phyloP scores from a whole-genome alignment of 2,113 vertebrate genomes.

The Paratilapia polleni region DNA sequence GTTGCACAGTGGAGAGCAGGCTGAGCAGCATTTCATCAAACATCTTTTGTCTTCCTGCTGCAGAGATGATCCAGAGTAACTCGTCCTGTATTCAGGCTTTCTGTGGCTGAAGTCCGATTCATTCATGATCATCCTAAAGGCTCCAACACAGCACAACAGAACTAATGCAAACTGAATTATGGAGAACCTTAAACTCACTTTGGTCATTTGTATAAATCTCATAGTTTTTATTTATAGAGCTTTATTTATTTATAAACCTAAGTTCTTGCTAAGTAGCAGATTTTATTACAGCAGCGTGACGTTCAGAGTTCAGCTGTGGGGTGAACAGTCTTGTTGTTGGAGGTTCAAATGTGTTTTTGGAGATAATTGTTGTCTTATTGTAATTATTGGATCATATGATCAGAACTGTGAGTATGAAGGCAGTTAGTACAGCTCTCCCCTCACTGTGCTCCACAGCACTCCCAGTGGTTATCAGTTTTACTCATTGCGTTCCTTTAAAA shows the following conservation, averaged over 20 bases:
- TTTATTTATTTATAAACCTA: background rate
- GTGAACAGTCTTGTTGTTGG: background rate
- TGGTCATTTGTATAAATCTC: background rate
- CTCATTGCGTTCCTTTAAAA: background rate
- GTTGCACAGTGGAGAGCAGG: background rate
- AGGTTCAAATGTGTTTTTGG: background rate
- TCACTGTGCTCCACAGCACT: background rate
- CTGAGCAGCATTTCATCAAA: background rate
- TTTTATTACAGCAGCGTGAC: background rate
- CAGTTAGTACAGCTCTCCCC: background rate
- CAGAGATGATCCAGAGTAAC: background rate
- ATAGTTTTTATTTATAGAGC: background rate
- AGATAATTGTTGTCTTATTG: background rate
- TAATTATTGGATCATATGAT: background rate
- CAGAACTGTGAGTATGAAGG: background rate
- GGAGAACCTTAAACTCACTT: background rate
- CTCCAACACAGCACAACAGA: background rate
- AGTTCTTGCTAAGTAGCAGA: background rate
- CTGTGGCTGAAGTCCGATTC: too few species aligned
- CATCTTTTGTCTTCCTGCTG: background rate
- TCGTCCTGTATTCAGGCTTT: background rate
- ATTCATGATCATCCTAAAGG: background rate
- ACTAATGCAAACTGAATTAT: background rate
- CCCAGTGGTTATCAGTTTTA: background rate
- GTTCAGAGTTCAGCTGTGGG: background rate